phyloP scores from a whole-genome alignment of 2,113 vertebrate species.

The Oncorhynchus mykiss region DNA sequence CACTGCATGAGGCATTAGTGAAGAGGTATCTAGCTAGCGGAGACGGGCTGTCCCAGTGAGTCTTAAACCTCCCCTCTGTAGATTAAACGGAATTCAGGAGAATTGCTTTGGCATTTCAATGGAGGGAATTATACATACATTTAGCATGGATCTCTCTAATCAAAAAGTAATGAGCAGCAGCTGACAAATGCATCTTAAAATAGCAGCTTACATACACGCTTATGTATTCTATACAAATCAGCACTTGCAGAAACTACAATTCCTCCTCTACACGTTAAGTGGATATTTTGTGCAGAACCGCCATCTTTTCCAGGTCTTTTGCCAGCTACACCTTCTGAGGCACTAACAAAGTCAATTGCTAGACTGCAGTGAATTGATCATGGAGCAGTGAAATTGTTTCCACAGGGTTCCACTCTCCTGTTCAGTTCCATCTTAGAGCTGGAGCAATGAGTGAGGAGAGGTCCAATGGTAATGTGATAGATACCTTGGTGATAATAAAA shows the following conservation, averaged over 20 bases:
- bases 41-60: background rate
- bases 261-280: background rate
- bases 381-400: slow-evolving; percentile 37
- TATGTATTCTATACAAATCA: background rate
- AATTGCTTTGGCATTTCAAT: background rate
- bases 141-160: background rate
- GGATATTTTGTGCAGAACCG: background rate
- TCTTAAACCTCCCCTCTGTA: background rate
- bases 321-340: background rate
- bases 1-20: background rate
- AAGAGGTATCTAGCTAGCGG: background rate
- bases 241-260: background rate
- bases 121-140: background rate
- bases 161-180: background rate
- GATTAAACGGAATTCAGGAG: background rate
- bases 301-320: background rate
- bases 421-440: background rate
- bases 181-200: background rate
- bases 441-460: background rate
- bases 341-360: background rate
- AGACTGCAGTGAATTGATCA: slow-evolving; percentile 37
- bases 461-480: no score
- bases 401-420: slow-evolving; percentile 11
- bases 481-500: background rate
- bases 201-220: no score